A percentile compares a stretch with the other conserved stretches of the same genome.
phyloP scores from a whole-genome alignment of 2,888 invertebrate genomes.

The Thecocarcelia acutangulata region DNA sequence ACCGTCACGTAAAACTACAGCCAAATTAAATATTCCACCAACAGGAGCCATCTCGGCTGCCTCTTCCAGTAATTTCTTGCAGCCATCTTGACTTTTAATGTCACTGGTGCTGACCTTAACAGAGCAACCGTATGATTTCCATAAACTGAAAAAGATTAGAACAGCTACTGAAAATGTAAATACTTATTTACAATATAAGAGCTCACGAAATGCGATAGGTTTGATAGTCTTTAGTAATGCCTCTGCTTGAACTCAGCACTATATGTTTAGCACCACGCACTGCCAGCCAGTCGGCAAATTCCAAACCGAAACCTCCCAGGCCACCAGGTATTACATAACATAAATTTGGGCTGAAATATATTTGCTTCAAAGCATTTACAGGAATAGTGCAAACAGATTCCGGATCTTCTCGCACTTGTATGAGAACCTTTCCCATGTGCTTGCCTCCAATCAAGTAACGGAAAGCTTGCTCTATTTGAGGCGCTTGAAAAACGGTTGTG shows the following conservation, averaged over 20 bases:
- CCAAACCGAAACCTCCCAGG: constrained; percentile 95
- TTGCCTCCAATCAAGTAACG: constrained; percentile 86
- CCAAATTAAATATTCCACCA: constrained; percentile 94
- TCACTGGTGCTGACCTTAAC: constrained; percentile 87
- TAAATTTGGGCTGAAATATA: constrained; percentile 76
- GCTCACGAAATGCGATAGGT: constrained; percentile 85
- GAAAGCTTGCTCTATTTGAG: constrained; percentile 88
- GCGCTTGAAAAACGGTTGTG: constrained; percentile 84
- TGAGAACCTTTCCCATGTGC: constrained; percentile 89
- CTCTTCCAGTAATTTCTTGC: constrained; percentile 85
- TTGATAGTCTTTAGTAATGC: constrained; percentile 92
- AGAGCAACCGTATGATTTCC: constrained; percentile 86
- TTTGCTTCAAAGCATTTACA: constrained; percentile 75
- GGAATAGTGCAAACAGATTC: constrained; percentile 75
- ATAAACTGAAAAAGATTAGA: constrained; percentile 81
- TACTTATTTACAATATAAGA: not conserved
- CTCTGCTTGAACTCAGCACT: constrained; percentile 90
- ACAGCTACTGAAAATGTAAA: no score
- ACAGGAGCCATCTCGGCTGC: constrained; percentile 86
- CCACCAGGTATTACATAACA: constrained; percentile 88
- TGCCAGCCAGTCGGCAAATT: constrained; percentile 93
- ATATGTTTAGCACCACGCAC: constrained; percentile 90
- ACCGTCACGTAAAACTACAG: constrained; percentile 89
- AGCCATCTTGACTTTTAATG: constrained; percentile 85
- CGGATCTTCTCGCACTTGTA: constrained; percentile 79